phyloP scores from a whole-genome alignment of 92 coral and sea anemone genomes.

The Phenganax stokvisi region DNA sequence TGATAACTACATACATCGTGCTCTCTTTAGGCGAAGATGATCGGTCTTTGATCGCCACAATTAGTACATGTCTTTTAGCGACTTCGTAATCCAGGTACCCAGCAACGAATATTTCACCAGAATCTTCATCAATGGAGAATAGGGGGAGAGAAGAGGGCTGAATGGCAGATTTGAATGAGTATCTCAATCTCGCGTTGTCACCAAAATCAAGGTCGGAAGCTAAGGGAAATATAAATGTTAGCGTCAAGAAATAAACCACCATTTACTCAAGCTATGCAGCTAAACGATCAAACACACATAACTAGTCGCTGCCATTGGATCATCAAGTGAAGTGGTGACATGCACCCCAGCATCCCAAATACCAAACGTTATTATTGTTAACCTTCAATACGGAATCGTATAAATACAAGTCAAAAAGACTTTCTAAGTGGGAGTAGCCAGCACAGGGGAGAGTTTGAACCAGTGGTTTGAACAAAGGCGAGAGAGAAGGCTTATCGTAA shows the following conservation, averaged over 20 bases:
- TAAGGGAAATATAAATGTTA: constrained; percentile 34
- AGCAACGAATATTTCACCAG: constrained; percentile 63
- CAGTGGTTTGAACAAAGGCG: too few relatives aligned
- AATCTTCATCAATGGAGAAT: constrained; percentile 58
- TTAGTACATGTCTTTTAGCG: constrained; percentile 67
- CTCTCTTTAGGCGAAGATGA: constrained; percentile 53
- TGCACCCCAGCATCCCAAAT: too few relatives aligned
- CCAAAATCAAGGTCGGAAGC: constrained; percentile 83
- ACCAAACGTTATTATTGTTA: too few relatives aligned
- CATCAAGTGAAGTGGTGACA: too few relatives aligned
- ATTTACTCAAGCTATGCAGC: not conserved
- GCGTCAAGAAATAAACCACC: not conserved
- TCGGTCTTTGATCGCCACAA: constrained; percentile 68
- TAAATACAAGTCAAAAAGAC: too few relatives aligned
- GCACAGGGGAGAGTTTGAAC: too few relatives aligned
- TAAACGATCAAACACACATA: not conserved
- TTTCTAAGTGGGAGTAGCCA: too few relatives aligned
- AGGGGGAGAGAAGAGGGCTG: constrained; percentile 59
- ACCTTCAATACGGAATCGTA: too few relatives aligned
- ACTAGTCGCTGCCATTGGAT: not conserved
- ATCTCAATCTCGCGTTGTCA: constrained; percentile 58
- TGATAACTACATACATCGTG: constrained; percentile 69
- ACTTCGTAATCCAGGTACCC: constrained; percentile 70
- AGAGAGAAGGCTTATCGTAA: too few relatives aligned
- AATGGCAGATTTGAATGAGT: constrained; percentile 66